These are phyloP conservation scores for Zaprionus gabonicus DNA, from an alignment of 1,140 invertebrate genomes.

Conservation along the genomic window DNA sequence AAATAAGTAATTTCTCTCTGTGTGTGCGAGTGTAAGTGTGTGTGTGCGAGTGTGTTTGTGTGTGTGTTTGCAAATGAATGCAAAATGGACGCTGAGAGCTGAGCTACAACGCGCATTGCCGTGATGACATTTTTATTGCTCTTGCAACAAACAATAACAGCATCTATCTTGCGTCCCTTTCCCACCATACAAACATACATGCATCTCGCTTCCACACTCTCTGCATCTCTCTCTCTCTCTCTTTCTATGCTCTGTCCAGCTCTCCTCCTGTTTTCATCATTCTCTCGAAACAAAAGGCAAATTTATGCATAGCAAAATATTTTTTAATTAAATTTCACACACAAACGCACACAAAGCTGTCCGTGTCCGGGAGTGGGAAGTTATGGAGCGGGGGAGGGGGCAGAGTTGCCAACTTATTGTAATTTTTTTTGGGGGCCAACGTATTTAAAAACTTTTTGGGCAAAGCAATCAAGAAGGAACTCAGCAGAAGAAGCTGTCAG, in stretches of 20 bases:
- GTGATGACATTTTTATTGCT: conserved; percentile 79
- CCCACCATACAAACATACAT: background rate
- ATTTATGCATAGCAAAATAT: conserved; percentile 79
- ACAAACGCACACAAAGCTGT: conserved; percentile 53
- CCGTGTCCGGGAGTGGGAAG: background rate
- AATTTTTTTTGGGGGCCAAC: conserved; percentile 1
- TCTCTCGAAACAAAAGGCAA: conserved; percentile 68
- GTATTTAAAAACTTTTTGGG: conserved; percentile 37
- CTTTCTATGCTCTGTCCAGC: background rate
- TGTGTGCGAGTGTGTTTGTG: conserved; percentile 2
- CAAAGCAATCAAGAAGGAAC: conserved; percentile 39
- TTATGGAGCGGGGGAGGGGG: conserved; percentile 3
- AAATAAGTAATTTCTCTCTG: conserved; percentile 39
- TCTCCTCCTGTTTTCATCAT: background rate
- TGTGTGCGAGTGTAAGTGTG: conserved; percentile 1
- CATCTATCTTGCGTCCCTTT: conserved; percentile 10
- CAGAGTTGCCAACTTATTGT: conserved; percentile 29
- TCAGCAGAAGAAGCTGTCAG: conserved; percentile 24
- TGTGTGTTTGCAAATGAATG: conserved; percentile 23
- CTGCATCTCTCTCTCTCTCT: background rate
- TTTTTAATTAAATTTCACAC: conserved; percentile 80
- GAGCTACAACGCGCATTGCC: conserved; percentile 13
- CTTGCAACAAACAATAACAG: conserved; percentile 50
- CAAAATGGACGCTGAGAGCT: conserved; percentile 54
- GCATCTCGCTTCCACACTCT: conserved; percentile 15